A percentile compares a stretch with the other conserved stretches of the same genome.
Conservation (phyloP, 2,888 invertebrate genomes). For the Chelonus formosanus region DNA sequence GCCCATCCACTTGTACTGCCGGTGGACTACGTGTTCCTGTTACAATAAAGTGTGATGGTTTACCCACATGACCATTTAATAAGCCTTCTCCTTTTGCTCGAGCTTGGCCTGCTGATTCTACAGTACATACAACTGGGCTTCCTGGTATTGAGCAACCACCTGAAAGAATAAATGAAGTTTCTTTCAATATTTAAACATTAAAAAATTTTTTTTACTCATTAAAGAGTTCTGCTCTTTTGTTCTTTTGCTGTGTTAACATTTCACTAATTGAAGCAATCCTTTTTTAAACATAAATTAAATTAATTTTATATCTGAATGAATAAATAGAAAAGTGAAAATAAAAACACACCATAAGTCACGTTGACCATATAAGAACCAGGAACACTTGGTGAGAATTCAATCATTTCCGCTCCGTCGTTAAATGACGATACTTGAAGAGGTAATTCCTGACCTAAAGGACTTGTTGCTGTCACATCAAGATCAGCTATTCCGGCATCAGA, state of each 20-base stretch:
- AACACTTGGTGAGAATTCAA: conserved; percentile 85
- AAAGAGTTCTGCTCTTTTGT: too few relatives aligned
- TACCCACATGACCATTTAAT: conserved; percentile 66
- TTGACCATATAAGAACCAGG: conserved; percentile 78
- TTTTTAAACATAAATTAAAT: not conserved
- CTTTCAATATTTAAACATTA: not conserved
- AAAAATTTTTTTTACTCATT: conserved; percentile 1
- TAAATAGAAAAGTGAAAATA: not conserved
- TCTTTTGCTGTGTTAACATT: too few relatives aligned
- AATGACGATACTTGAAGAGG: conserved; percentile 80
- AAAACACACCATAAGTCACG: conserved; percentile 70
- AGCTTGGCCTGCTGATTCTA: conserved; percentile 70
- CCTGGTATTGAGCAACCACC: conserved; percentile 61
- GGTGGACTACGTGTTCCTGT: conserved; percentile 62
- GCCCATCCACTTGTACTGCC: conserved; percentile 68
- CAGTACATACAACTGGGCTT: conserved; percentile 69
- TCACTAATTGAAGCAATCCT: too few relatives aligned
- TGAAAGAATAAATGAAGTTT: conserved; percentile 31
- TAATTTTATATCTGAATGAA: not conserved
- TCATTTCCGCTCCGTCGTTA: conserved; percentile 75
- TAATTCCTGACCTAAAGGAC: conserved; percentile 84
- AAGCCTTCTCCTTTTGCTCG: conserved; percentile 72
- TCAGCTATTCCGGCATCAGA: conserved; percentile 86
- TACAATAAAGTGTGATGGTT: conserved; percentile 67
- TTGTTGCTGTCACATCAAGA: conserved; percentile 86